Conservation (phyloP, 2,888 invertebrate genomes). For the Drosophila greeni region DNA sequence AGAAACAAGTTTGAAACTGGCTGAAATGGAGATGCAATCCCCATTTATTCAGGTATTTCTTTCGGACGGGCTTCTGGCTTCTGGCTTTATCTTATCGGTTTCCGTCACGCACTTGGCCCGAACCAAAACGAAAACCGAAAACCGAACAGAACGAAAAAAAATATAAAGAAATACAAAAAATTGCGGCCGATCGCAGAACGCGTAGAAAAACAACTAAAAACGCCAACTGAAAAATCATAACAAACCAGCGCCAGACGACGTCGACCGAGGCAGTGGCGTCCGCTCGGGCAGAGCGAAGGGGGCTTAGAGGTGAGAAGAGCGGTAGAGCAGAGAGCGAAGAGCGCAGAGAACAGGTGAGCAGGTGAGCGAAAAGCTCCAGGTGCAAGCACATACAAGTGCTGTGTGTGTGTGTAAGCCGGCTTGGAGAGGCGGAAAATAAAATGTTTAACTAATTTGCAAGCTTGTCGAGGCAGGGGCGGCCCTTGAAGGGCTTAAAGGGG, state of each 20-base stretch:
- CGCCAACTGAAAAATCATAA: constrained; percentile 72
- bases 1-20: constrained; percentile 7
- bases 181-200: constrained; percentile 73
- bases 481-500: neutral
- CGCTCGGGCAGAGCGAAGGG: neutral
- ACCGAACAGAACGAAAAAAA: constrained; percentile 3
- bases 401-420: constrained; percentile 27
- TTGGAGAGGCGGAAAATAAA: constrained; percentile 20
- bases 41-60: constrained; percentile 19
- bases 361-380: constrained; percentile 30
- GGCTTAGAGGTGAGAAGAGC: neutral
- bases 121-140: neutral
- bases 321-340: constrained; percentile 1
- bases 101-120: constrained; percentile 37
- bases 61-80: neutral
- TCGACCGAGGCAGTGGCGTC: constrained; percentile 17
- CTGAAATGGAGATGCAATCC: constrained; percentile 9
- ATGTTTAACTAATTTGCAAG: constrained; percentile 53
- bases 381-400: constrained; percentile 1
- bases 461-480: constrained; percentile 14
- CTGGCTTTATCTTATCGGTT: constrained; percentile 34
- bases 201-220: constrained; percentile 72
- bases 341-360: constrained; percentile 27
- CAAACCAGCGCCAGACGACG: constrained; percentile 59
- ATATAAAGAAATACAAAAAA: constrained; percentile 24